phyloP scores from a whole-genome alignment of 2,797 vertebrate species.

The Choloepus didactylus region DNA sequence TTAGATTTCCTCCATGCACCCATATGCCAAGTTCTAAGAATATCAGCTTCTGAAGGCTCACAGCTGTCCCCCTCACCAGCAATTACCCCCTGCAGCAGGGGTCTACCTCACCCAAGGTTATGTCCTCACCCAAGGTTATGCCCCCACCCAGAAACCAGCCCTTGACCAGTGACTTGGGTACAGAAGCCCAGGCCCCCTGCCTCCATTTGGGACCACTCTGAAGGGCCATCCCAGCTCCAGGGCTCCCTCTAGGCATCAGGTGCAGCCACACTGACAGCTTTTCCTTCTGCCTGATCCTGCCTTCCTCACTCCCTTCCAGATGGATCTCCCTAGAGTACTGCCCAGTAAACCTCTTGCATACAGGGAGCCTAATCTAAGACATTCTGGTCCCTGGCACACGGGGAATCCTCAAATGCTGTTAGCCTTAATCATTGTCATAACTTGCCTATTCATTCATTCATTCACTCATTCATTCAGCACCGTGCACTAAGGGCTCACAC shows the following conservation, averaged over 20 bases:
- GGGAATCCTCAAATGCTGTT: background rate
- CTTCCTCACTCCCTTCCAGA: background rate
- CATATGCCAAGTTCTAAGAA: background rate
- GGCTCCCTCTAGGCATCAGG: background rate
- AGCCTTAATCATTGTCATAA: too few relatives aligned
- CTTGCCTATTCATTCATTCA: background rate
- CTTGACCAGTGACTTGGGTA: background rate
- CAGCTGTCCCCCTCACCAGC: too few relatives aligned
- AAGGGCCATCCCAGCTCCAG: background rate
- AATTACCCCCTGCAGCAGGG: background rate
- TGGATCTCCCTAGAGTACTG: too few relatives aligned
- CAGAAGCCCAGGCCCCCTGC: background rate
- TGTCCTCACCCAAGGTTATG: too few relatives aligned
- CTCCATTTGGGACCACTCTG: background rate
- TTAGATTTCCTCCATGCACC: background rate
- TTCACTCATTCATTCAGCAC: too few relatives aligned
- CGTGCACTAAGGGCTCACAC: background rate
- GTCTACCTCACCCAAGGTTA: background rate
- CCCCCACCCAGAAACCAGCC: background rate
- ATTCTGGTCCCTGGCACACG: background rate
- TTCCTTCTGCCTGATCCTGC: background rate
- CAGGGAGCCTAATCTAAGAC: background rate
- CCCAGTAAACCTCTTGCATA: fast-evolving
- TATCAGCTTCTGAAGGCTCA: background rate
- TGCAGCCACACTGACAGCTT: background rate